A percentile compares a stretch with the other conserved stretches of the same genome.
phyloP scores from a whole-genome alignment of 1,140 invertebrate genomes.

The Diorhabda elongata region DNA sequence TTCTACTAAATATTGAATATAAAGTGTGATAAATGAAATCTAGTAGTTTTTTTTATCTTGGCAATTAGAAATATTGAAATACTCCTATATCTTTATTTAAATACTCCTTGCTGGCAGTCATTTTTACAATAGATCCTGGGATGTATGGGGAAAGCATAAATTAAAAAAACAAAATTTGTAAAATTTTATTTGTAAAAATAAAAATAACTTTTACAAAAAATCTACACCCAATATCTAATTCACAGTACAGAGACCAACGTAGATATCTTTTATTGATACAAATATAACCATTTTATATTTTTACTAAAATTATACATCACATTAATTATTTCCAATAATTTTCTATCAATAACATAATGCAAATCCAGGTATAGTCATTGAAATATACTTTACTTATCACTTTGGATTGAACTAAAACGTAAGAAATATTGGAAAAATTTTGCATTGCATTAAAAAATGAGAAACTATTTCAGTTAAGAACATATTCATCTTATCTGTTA shows the following conservation, averaged over 20 bases:
- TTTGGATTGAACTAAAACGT: not conserved
- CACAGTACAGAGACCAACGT: not conserved
- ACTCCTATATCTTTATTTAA: too few species aligned
- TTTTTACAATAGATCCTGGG: too few species aligned
- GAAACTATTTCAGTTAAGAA: too few species aligned
- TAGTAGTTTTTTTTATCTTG: too few species aligned
- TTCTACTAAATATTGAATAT: too few species aligned
- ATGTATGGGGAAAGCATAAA: too few species aligned
- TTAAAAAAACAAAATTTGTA: not conserved
- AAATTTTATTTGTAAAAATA: constrained; percentile 3
- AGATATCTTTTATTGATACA: not conserved
- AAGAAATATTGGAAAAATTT: too few species aligned
- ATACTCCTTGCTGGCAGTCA: too few species aligned
- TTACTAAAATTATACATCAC: constrained; percentile 1
- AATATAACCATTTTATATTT: not conserved
- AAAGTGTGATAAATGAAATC: too few species aligned
- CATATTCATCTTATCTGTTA: too few species aligned
- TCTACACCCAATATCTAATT: not conserved
- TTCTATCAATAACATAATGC: not conserved
- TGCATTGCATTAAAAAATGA: too few species aligned
- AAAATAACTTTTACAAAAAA: not conserved
- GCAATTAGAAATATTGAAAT: too few species aligned
- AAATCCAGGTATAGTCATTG: not conserved
- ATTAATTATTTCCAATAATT: not conserved
- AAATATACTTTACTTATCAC: not conserved